Percentiles rank a stretch among this genome's conserved stretches.
These are phyloP conservation scores for Drosophila oshimai DNA, from an alignment of 1,140 invertebrate species.

Conservation along the genomic window DNA sequence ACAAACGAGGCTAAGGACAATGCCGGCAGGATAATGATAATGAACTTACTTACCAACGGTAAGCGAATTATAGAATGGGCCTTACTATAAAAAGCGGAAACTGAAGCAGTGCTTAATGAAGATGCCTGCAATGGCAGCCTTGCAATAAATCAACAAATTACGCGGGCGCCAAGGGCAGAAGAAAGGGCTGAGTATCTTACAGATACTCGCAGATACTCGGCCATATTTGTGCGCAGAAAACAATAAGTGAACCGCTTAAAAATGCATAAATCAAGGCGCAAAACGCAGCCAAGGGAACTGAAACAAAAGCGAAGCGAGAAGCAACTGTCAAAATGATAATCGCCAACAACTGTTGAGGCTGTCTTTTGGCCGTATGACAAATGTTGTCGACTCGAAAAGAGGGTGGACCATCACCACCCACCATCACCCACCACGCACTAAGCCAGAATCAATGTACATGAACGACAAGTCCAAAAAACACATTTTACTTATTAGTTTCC, in stretches of 20 bases:
- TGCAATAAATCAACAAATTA: conserved; percentile 79
- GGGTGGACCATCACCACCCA: not conserved
- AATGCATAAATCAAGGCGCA: conserved; percentile 77
- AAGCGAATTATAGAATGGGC: conserved; percentile 66
- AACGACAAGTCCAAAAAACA: conserved; percentile 56
- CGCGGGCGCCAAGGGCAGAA: conserved; percentile 37
- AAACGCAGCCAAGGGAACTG: conserved; percentile 57
- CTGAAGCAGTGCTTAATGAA: conserved; percentile 37
- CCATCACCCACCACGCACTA: not conserved
- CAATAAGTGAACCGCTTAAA: conserved; percentile 82
- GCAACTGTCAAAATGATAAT: conserved; percentile 80
- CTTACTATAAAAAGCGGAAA: not conserved
- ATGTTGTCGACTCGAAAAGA: conserved; percentile 43
- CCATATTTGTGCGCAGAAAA: conserved; percentile 75
- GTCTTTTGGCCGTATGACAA: conserved; percentile 58
- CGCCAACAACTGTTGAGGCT: conserved; percentile 80
- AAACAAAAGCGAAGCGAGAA: conserved; percentile 50
- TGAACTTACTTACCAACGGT: conserved; percentile 67
- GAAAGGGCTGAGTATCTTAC: conserved; percentile 62
- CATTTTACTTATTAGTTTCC: conserved; percentile 74
- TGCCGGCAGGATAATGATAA: conserved; percentile 54
- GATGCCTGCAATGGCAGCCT: conserved; percentile 38
- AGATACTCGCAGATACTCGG: conserved; percentile 32
- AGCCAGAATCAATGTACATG: conserved; percentile 24
- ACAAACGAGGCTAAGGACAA: conserved; percentile 65